Percentiles rank a stretch among this genome's conserved stretches.
phyloP scores from a whole-genome alignment of 2,888 invertebrate genomes.

The Heliconius sara region DNA sequence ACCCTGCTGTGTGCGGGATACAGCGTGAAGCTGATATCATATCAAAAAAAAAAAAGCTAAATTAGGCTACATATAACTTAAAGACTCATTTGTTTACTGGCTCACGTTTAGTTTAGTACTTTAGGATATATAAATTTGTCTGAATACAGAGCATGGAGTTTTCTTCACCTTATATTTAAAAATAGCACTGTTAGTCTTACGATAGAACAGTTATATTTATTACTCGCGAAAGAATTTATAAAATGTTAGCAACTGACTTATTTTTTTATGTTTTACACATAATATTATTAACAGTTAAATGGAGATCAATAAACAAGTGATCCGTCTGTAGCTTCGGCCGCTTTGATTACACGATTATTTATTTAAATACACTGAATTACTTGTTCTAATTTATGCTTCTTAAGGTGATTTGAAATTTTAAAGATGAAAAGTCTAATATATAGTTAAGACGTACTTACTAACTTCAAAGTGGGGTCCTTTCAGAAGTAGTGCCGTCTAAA shows the following conservation, averaged over 20 bases:
- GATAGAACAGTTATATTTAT: not conserved
- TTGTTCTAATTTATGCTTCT: too few species aligned
- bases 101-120: constrained; percentile 18
- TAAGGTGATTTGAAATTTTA: too few species aligned
- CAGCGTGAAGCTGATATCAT: too few species aligned
- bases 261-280: not conserved
- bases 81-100: constrained; percentile 7
- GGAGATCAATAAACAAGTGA: not conserved
- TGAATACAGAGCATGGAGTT: constrained; percentile 2
- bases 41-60: not conserved
- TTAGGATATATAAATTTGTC: constrained; percentile 25
- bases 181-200: not conserved
- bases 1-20: too few species aligned
- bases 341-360: too few species aligned
- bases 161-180: constrained; percentile 26
- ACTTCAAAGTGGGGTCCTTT: too few species aligned
- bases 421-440: too few species aligned
- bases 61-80: not conserved
- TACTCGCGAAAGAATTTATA: not conserved
- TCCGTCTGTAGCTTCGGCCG: too few species aligned
- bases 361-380: too few species aligned
- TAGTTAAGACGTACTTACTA: too few species aligned
- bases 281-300: not conserved
- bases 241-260: not conserved
- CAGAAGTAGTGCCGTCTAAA: too few species aligned